Evolutionary conservation across 2,888 invertebrate genomes (phyloP).

Genomic region (Hyposoter dolosus): DNA sequence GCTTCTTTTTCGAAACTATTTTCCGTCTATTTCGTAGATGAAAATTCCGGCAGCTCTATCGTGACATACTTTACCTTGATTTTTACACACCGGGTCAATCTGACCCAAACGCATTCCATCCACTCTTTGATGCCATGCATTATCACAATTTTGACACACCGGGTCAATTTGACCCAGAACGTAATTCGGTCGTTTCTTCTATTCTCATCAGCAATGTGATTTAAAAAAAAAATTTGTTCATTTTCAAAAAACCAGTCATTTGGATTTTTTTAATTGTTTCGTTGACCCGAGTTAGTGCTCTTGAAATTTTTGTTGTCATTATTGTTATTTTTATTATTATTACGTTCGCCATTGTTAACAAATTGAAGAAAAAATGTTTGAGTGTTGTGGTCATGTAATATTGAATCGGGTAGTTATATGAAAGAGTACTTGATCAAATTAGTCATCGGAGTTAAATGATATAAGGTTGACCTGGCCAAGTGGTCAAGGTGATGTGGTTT

Average conservation of each 20-base stretch:
- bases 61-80: too few species aligned
- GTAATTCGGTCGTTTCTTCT: too few species aligned
- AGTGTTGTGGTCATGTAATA: not conserved
- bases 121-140: too few species aligned
- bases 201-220: too few species aligned
- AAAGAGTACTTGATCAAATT: conserved; percentile 51
- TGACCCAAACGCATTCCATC: too few species aligned
- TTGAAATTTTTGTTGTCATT: not conserved
- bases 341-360: not conserved
- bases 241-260: not conserved
- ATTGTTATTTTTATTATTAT: not conserved
- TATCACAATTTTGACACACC: too few species aligned
- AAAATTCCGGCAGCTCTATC: not conserved
- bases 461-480: conserved; percentile 78
- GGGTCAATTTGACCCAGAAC: too few species aligned
- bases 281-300: not conserved
- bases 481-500: conserved; percentile 82
- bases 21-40: conserved; percentile 12
- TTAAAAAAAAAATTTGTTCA: not conserved
- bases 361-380: not conserved
- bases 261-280: not conserved
- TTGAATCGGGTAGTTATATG: conserved; percentile 20
- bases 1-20: not conserved
- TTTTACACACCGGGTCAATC: too few species aligned
- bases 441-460: conserved; percentile 64